Evolutionary conservation across 1,140 invertebrate genomes (phyloP).

Genomic region (Cherax destructor): DNA sequence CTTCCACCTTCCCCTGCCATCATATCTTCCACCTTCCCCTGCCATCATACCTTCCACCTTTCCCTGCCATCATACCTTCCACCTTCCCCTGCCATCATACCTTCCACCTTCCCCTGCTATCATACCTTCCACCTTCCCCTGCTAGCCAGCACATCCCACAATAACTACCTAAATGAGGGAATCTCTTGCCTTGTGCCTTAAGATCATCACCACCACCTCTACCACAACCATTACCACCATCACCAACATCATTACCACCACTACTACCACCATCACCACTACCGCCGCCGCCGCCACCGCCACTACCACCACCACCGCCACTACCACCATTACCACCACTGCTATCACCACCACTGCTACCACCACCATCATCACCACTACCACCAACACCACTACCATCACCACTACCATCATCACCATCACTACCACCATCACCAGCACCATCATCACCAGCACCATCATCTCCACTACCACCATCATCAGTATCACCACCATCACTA

Average conservation of each 20-base stretch:
- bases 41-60: too few relatives aligned
- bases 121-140: too few relatives aligned
- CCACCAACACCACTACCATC: neutral
- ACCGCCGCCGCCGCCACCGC: neutral
- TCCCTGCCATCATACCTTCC: too few relatives aligned
- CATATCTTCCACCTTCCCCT: too few relatives aligned
- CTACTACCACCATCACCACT: neutral
- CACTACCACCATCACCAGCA: neutral
- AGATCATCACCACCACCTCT: neutral
- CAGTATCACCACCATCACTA: neutral
- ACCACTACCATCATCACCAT: neutral
- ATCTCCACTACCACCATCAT: neutral
- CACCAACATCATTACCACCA: neutral
- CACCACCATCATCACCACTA: slow-evolving; percentile 3
- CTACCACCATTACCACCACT: neutral
- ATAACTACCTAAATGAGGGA: too few relatives aligned
- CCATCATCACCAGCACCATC: neutral
- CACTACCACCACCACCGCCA: neutral
- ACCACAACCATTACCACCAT: neutral
- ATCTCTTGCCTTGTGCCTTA: too few relatives aligned
- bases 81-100: too few relatives aligned
- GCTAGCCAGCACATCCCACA: too few relatives aligned
- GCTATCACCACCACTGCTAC: neutral
- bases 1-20: too few relatives aligned
- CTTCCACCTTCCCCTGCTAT: too few relatives aligned